phyloP scores from a whole-genome alignment of 2,113 vertebrate species.

The Pelvicachromis taeniatus region DNA sequence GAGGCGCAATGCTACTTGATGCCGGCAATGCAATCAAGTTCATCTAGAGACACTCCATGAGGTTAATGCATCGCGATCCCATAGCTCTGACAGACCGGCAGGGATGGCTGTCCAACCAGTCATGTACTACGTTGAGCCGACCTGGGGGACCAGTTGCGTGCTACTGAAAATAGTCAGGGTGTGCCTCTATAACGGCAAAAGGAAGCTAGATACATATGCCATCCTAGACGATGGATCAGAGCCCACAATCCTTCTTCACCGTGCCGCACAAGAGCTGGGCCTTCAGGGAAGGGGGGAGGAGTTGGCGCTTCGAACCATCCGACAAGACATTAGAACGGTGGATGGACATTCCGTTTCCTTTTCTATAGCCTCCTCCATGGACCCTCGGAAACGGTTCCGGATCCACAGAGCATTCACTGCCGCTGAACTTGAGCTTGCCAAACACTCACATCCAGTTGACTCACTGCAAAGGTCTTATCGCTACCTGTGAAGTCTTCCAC shows the following conservation, averaged over 20 bases:
- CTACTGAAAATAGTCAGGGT: background rate
- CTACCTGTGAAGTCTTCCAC: background rate
- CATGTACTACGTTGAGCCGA: accelerated
- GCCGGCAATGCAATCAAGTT: background rate
- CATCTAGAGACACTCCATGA: background rate
- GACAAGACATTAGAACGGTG: accelerated
- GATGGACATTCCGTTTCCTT: background rate
- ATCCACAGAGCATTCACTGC: background rate
- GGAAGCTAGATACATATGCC: background rate
- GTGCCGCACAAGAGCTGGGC: background rate
- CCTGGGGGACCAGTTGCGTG: background rate
- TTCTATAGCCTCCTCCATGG: background rate
- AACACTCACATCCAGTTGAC: accelerated
- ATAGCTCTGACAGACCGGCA: background rate
- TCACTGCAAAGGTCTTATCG: accelerated
- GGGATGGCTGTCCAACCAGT: background rate
- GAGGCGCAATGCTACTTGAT: background rate
- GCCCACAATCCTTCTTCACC: background rate
- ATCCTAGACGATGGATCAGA: background rate
- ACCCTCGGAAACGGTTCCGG: accelerated
- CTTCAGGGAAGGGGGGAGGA: background rate
- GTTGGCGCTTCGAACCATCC: background rate
- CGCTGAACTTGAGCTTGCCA: background rate
- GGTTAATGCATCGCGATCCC: accelerated
- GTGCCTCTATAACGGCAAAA: background rate